A percentile compares a stretch with the other conserved stretches of the same genome.
Conservation (phyloP, 2,888 invertebrate genomes). For the Heliconius aoede region DNA sequence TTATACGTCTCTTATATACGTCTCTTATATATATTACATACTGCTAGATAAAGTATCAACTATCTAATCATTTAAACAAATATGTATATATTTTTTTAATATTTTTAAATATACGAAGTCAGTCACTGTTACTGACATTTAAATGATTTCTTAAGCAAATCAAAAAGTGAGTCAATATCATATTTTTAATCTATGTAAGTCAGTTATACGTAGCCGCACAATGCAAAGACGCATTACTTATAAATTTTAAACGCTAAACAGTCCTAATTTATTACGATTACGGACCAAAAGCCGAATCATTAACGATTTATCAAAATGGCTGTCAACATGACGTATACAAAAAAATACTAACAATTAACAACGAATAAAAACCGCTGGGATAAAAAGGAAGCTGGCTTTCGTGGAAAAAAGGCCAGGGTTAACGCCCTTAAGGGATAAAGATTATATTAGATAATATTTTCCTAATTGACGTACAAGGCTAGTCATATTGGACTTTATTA, state of each 20-base stretch:
- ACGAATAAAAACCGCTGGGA: slow-evolving; percentile 63
- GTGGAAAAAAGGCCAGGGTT: slow-evolving; percentile 68
- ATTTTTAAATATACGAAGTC: no score
- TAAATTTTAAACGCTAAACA: slow-evolving; percentile 38
- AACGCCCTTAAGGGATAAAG: slow-evolving; percentile 69
- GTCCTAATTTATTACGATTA: slow-evolving; percentile 43
- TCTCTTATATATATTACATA: no score
- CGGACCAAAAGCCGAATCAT: slow-evolving; percentile 49
- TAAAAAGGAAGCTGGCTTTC: slow-evolving; percentile 68
- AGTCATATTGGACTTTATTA: slow-evolving; percentile 31
- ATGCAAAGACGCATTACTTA: slow-evolving; percentile 17
- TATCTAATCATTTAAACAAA: no score
- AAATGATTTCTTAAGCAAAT: neutral
- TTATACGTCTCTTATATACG: no score
- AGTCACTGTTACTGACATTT: no score
- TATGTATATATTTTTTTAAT: no score
- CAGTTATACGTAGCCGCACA: neutral
- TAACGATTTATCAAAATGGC: slow-evolving; percentile 72
- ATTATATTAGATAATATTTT: slow-evolving; percentile 47
- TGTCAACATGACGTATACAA: slow-evolving; percentile 62
- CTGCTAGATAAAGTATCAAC: neutral
- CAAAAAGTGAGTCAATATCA: neutral
- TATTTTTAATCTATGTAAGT: neutral
- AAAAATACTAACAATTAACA: slow-evolving; percentile 71
- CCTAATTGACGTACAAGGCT: slow-evolving; percentile 54